phyloP scores from a whole-genome alignment of 2,113 vertebrate genomes.

The Sinocyclocheilus anophthalmus region DNA sequence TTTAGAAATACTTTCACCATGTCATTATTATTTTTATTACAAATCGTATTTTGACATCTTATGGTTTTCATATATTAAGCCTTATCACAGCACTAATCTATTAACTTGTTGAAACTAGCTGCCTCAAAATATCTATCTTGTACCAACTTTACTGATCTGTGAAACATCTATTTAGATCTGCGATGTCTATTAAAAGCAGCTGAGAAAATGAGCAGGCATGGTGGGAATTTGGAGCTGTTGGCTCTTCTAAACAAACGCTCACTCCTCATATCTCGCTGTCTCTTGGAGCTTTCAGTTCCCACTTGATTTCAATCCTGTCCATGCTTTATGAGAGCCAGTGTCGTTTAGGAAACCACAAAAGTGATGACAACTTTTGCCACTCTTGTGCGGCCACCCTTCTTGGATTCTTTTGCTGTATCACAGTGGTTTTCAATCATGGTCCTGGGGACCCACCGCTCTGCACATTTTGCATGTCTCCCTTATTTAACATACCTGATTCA shows the following conservation, averaged over 20 bases:
- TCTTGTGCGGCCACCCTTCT: neutral
- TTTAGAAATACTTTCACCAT: neutral
- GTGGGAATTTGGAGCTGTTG: slow-evolving; percentile 57
- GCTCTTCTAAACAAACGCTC: slow-evolving; percentile 49
- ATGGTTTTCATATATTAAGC: neutral
- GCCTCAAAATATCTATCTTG: neutral
- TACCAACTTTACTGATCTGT: neutral
- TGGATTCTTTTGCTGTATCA: slow-evolving; percentile 25
- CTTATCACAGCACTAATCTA: no score
- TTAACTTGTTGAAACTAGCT: neutral
- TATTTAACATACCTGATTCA: no score
- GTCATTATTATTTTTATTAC: neutral
- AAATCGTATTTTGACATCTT: neutral
- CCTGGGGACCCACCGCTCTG: no score
- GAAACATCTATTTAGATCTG: slow-evolving; percentile 36
- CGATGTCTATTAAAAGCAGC: slow-evolving; percentile 67
- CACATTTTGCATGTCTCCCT: no score
- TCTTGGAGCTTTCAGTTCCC: neutral
- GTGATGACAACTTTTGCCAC: slow-evolving; percentile 19
- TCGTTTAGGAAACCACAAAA: slow-evolving; percentile 37
- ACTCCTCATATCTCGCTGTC: neutral
- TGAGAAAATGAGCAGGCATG: slow-evolving; percentile 63
- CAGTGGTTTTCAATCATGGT: no score
- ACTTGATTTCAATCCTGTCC: neutral
- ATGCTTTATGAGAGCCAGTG: slow-evolving; percentile 14